These are phyloP conservation scores for Stenopsyche tienmushanensis DNA, from an alignment of 1,140 invertebrate species.

Conservation along the genomic window DNA sequence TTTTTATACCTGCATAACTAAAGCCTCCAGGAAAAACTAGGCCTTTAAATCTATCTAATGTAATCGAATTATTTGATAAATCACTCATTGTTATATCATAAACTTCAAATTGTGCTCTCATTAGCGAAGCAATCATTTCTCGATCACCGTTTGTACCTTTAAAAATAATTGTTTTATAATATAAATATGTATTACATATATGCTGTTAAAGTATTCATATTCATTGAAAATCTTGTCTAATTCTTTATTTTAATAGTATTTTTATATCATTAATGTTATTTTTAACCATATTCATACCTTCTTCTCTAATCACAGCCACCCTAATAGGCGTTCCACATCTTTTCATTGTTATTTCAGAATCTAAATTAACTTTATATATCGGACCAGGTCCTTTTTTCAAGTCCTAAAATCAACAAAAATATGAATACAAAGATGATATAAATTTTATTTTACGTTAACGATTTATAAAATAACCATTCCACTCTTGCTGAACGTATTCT, in stretches of 20 bases:
- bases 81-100: slow-evolving; percentile 93
- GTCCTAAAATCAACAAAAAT: slow-evolving; percentile 48
- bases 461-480: slow-evolving; percentile 49
- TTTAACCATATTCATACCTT: slow-evolving; percentile 62
- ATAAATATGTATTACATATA: slow-evolving; percentile 1
- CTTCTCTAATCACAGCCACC: slow-evolving; percentile 92
- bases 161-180: slow-evolving; percentile 19
- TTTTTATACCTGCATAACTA: slow-evolving; percentile 83
- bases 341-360: slow-evolving; percentile 60
- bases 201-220: background rate
- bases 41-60: slow-evolving; percentile 80
- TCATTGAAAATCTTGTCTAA: background rate
- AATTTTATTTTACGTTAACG: background rate
- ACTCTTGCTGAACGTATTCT: slow-evolving; percentile 79
- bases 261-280: background rate
- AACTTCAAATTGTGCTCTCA: slow-evolving; percentile 88
- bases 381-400: slow-evolving; percentile 62
- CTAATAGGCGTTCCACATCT: slow-evolving; percentile 56
- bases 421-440: too few relatives aligned
- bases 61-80: slow-evolving; percentile 67
- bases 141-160: slow-evolving; percentile 85
- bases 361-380: slow-evolving; percentile 68
- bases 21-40: slow-evolving; percentile 96
- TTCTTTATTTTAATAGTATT: background rate
- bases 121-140: slow-evolving; percentile 95